phyloP scores from a whole-genome alignment of 2,113 vertebrate species.

The Leuciscus idus region DNA sequence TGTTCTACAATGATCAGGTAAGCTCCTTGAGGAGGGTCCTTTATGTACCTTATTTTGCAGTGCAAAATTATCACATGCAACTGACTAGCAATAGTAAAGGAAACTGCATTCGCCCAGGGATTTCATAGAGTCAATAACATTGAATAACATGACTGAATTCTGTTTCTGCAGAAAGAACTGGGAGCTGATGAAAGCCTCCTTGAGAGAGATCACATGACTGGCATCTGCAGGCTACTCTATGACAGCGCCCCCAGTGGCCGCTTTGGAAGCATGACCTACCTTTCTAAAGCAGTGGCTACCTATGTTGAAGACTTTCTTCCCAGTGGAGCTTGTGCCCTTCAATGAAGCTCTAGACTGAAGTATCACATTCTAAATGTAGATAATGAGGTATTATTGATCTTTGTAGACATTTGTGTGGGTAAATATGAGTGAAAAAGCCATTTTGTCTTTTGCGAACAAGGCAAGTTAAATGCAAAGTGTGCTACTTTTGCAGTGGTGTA shows the following conservation, averaged over 20 bases:
- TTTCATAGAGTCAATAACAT: neutral
- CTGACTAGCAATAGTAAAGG: neutral
- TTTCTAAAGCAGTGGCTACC: conserved; percentile 87
- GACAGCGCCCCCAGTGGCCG: conserved; percentile 95
- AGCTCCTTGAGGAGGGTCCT: neutral
- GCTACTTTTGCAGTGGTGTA: neutral
- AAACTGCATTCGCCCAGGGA: neutral
- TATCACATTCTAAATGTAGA: neutral
- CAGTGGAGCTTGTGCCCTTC: conserved; percentile 84
- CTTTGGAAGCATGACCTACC: conserved; percentile 96
- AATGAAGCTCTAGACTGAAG: conserved; percentile 67
- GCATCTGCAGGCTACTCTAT: conserved; percentile 90
- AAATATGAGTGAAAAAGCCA: neutral
- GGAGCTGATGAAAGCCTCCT: conserved; percentile 88
- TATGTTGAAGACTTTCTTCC: conserved; percentile 91
- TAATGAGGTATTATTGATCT: neutral
- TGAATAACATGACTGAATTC: neutral
- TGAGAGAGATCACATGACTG: conserved; percentile 84
- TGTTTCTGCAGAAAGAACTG: conserved; percentile 80
- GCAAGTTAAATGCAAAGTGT: neutral
- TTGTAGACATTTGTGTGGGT: neutral
- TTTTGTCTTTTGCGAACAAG: neutral
- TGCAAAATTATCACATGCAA: neutral
- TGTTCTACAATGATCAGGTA: conserved; percentile 96
- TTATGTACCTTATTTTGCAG: neutral